Evolutionary conservation across 1,140 invertebrate genomes (phyloP), one percentile per base, ranked within the genome.

Genomic region (Panagrolaimus sp.): DNA sequence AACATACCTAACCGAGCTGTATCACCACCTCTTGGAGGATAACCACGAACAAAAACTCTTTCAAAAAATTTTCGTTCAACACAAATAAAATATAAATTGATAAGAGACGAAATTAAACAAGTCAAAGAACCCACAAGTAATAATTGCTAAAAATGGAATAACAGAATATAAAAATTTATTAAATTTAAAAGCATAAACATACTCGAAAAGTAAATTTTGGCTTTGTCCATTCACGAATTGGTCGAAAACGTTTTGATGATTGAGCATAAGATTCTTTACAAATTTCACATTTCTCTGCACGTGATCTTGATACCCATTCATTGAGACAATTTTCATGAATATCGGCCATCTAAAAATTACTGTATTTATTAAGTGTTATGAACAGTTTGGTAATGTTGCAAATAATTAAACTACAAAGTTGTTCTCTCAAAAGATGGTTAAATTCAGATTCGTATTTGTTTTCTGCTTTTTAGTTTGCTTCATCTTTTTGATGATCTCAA

Each of bases 251-350:
- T 25, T 27, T 20, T 11, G 51, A 57, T 57, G 20, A 20, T 20
- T 27, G 51, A 3, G 51, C 51, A 57, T 57, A 57, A 27, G 20
- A 20, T 13, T 57, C 20, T 27, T 57, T 57, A 57, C 51, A 57
- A 27, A 57, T 57, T 20, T 57, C 51, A 57, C 51, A 57, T 11
- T 20, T 25, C 8, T 57, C 14, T 5, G 51, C 27, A 14, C 51
- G 51, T 11, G 51, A 57, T 57, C 51, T 14, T 1, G 27, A 20
- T 11, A 57, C 51, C 51, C 51, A 57, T 57, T 57, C 51, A 23
- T 57, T 57, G 20, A 57, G 51, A 27, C 51, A 57, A 27, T 57
- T 20, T 57, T 57, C 51, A 57, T 57, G 51, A 20, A 57, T 57
- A 27, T n/a, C 51, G 11, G 20, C 51, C 51, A 57, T 57, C 51